Evolutionary conservation across 2,113 vertebrate species (phyloP).

Genomic region (Caranx melampygus): DNA sequence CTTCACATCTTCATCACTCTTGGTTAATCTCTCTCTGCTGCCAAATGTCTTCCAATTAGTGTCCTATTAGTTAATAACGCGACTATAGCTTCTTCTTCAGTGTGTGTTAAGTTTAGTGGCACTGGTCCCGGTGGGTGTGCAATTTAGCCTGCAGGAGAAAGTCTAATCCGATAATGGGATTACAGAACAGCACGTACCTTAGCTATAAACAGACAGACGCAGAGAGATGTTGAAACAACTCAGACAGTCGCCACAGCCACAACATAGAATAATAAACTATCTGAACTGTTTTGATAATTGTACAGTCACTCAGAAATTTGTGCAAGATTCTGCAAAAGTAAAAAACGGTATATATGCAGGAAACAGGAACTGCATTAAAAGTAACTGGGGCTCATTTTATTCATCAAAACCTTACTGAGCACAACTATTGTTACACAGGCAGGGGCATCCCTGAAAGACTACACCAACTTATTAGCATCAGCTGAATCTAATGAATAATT

Average conservation of each 20-base stretch:
- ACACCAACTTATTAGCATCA: background rate
- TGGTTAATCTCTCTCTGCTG: background rate
- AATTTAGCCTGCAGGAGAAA: conserved; percentile 75
- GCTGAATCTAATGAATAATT: background rate
- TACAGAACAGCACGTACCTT: conserved; percentile 69
- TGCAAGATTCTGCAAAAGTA: background rate
- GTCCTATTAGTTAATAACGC: conserved; percentile 12
- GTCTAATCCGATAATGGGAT: conserved; percentile 84
- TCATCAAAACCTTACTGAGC: background rate
- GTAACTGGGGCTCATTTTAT: background rate
- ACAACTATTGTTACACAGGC: background rate
- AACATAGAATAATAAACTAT: background rate
- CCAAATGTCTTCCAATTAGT: background rate
- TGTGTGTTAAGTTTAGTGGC: conserved; percentile 46
- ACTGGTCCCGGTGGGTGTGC: conserved; percentile 55
- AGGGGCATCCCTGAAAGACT: background rate
- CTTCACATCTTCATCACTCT: background rate
- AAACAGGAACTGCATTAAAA: background rate
- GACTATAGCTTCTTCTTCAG: conserved; percentile 14
- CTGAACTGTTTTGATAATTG: background rate
- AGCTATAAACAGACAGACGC: conserved; percentile 70
- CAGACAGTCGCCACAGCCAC: background rate
- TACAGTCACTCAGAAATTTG: background rate
- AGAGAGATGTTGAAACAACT: conserved; percentile 34
- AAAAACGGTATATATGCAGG: background rate